Evolutionary conservation across 2,797 vertebrate species (phyloP), one percentile per base, ranked within the genome.

Genomic region (Mormyrops attenuatus): DNA sequence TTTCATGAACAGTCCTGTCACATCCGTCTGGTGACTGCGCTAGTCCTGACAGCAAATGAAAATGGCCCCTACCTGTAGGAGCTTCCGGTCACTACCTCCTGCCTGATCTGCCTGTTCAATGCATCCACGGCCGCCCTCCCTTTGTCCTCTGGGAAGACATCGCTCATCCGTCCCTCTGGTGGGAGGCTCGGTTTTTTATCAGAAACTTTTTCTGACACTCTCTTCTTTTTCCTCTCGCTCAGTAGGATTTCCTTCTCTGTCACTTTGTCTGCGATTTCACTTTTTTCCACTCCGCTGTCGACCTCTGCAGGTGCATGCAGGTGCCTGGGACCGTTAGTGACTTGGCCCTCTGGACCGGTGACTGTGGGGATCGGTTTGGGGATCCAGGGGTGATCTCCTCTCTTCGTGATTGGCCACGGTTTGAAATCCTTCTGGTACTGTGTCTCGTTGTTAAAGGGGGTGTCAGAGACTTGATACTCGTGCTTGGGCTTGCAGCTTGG

Each of bases 361-460:
- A 94, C 90, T 7, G 94, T 90, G 3, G 94, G 92, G 17, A 94
- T 88, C 0, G 97, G 94, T 93, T 97, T 99, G 88, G 97, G 97
- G 94, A 99, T 99, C 98, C 98, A 99, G 7, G 98, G 98, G 22
- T 99, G 97, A 92, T 99, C 98, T 0, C 96, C 95, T 90, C 95
- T 94, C 91, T 97, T 98, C 1, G 97, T 96, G 89, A 99, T 96
- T 60, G 98, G 98, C 98, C 98, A 99, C 38, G 98, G 95, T 55
- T 97, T 97, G 95, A 94, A 99, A 96, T 99, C 98, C 94, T 99
- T 99, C 96, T 98, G 97, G 95, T 99, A 99, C 95, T 99, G 98
- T 8, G 97, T 99, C 95, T 99, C 96, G 87, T 94, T 97, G 94
- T 96, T 95, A 86, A 99, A 98, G 55, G 98, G 98, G 0, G 96